Conservation (phyloP, 2,113 vertebrate species). For the Paramormyrops kingsleyae region DNA sequence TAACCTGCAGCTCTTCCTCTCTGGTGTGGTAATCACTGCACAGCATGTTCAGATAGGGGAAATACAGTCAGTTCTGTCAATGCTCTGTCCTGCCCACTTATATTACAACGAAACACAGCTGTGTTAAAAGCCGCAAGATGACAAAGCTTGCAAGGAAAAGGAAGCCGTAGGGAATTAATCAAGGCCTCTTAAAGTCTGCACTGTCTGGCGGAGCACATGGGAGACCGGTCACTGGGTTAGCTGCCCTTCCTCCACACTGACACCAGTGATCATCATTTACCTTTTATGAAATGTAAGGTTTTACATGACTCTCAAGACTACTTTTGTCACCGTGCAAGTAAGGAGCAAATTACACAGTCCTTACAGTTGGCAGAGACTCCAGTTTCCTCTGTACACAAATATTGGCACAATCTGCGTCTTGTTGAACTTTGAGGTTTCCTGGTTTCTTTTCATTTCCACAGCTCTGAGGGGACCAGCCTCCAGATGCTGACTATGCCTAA, state of each 20-base stretch:
- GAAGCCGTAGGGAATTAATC: neutral
- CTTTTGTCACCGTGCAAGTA: too few species aligned
- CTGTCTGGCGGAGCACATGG: too few species aligned
- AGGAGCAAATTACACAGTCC: too few species aligned
- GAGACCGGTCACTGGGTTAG: neutral
- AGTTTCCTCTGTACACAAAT: neutral
- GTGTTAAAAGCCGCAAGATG: neutral
- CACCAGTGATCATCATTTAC: neutral
- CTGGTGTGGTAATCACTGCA: neutral
- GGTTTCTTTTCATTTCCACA: neutral
- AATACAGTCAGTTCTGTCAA: neutral
- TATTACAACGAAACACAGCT: neutral
- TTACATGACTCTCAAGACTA: too few species aligned
- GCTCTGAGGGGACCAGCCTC: neutral
- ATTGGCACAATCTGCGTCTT: neutral
- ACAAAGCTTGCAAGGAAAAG: neutral
- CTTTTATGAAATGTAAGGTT: neutral
- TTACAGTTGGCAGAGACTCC: neutral
- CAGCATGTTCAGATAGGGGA: slow-evolving; percentile 1
- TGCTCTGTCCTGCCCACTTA: neutral
- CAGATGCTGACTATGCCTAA: neutral
- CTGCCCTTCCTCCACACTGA: neutral
- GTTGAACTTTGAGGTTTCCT: neutral
- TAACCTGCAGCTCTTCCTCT: neutral
- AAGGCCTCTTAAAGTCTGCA: neutral